Evolutionary conservation across 2,797 vertebrate species (phyloP).

Genomic region (Holocentrus rufus): DNA sequence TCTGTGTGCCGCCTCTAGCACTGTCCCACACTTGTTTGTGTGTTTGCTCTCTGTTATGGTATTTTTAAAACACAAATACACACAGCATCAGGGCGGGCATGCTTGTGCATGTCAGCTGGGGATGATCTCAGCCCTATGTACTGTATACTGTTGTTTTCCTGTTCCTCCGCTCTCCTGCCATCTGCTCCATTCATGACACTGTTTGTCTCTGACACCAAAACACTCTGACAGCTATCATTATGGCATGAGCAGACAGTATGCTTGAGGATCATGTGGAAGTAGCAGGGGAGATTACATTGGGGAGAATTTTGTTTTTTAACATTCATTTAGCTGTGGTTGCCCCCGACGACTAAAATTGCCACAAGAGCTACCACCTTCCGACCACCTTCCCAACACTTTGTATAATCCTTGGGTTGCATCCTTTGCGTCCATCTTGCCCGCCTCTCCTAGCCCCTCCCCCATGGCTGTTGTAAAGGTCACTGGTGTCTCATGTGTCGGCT

Average conservation of each 20-base stretch:
- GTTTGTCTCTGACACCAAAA: constrained; percentile 6
- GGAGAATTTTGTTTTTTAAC: no score
- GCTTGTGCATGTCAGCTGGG: constrained; percentile 49
- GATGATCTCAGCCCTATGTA: constrained; percentile 31
- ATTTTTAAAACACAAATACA: constrained; percentile 28
- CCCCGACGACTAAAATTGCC: no score
- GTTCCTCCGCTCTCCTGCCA: constrained; percentile 7
- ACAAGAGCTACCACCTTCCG: no score
- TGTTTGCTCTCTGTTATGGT: not conserved
- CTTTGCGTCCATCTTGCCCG: not conserved
- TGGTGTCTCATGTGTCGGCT: constrained; percentile 23
- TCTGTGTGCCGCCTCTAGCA: not conserved
- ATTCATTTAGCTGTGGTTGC: no score
- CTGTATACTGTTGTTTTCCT: constrained; percentile 43
- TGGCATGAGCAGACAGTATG: not conserved
- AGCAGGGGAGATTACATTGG: no score
- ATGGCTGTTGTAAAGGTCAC: constrained; percentile 24
- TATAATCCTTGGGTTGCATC: not conserved
- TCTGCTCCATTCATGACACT: constrained; percentile 20
- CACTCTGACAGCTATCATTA: constrained; percentile 33
- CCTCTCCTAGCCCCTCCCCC: not conserved
- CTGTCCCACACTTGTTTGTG: not conserved
- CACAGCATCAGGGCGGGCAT: constrained; percentile 34
- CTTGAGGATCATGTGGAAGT: no score
- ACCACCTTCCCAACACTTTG: not conserved